Base-by-base conservation (phyloP, 2,113 vertebrate species). In the Carollia perspicillata region DNA sequence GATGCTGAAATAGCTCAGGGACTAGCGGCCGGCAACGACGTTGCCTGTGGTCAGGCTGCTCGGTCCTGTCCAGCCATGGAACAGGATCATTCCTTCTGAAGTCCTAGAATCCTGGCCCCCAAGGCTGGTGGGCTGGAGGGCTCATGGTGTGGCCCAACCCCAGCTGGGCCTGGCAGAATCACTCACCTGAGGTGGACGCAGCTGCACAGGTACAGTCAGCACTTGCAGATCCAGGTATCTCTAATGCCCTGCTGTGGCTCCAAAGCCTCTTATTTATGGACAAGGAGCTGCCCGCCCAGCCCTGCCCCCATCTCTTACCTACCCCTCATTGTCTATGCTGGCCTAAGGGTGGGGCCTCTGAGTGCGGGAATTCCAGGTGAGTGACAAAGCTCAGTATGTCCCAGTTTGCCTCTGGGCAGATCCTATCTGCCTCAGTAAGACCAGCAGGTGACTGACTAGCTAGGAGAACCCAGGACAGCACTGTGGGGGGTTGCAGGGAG, bases 231-330 rank as follows among this genome's bases (percentile, higher is more conserved):
- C 63, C 49, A 0, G 13, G 4, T 42, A 1, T 58, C 40, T 55
- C 33, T 22, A 13, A 30, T 7, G 33, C 1, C 0, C 1, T 1
- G 23, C 1, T 0, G 26, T 3, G 63, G 17, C 2, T 2, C 0
- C 16, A 12, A 13, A 40, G n/a, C 23, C 51, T 3, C 40, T 2
- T 0, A 14, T 49, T 89, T 83, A 75, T 58, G 18, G 14, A 13
- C n/a, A 9, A 1, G 3, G 26, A 22, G 13, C 33, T 35, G 33
- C 75, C 74, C 49, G 9, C 8, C 18, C 17, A 0, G 12, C 42
- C 10, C 55, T 26, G 14, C 51, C 83, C 49, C 13, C 10, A n/a
- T 13, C 40, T 3, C 37, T 16, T 12, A 12, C 22, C 10, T 0
- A 9, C 8, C 0, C 28, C 4, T 9, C 37, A 93, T 72, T 84